Conservation (phyloP, 2,797 vertebrate species). For the Rhynchotus rufescens region DNA sequence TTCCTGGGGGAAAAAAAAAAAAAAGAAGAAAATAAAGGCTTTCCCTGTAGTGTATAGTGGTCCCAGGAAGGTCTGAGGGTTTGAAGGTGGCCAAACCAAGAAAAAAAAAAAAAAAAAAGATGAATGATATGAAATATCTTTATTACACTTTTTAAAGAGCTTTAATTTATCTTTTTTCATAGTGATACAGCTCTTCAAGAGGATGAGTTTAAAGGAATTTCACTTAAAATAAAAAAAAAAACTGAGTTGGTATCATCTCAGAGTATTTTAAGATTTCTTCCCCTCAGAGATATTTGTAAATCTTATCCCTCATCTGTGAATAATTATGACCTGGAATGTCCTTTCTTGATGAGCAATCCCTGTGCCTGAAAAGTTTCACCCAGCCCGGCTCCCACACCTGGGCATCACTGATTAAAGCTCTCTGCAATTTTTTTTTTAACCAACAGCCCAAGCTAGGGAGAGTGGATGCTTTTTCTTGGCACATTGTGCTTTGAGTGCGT, state of each 20-base stretch:
- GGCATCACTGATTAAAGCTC: neutral
- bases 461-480: neutral
- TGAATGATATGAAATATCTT: neutral
- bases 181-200: neutral
- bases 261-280: neutral
- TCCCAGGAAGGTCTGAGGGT: slow-evolving; percentile 3
- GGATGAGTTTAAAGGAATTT: neutral
- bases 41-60: neutral
- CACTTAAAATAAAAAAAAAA: neutral
- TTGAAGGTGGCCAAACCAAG: neutral
- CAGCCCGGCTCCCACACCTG: neutral
- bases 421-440: neutral
- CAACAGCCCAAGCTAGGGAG: accelerated
- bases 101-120: neutral
- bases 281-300: neutral
- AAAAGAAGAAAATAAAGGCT: neutral
- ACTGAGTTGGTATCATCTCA: neutral
- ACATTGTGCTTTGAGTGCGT: neutral
- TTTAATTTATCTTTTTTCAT: neutral
- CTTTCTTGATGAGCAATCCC: neutral
- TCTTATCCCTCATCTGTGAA: slow-evolving; percentile 3
- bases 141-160: neutral
- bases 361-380: neutral
- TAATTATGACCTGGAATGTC: neutral
- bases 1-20: neutral